Evolutionary conservation across 1,140 invertebrate species (phyloP), one percentile per base, ranked within the genome.

Genomic region (Heliothis subflexa): DNA sequence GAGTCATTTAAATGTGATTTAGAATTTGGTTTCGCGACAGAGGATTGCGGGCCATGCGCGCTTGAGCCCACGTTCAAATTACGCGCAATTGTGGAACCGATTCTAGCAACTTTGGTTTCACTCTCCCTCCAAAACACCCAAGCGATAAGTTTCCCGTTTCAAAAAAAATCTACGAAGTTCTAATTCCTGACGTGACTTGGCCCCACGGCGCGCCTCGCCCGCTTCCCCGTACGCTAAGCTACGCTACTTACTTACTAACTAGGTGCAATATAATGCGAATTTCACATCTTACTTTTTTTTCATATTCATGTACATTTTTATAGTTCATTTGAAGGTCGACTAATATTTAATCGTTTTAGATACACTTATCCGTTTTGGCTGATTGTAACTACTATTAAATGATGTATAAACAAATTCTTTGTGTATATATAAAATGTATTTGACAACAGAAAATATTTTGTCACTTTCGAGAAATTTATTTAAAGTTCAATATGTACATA

Each of bases 1-100:
- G 83, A n/a, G 61, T 90, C 88, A 89, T 88, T 91, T 89, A 88
- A 89, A 86, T 88, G 90, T 91, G 89, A 93, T 93, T 93, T 93
- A 93, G 91, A 93, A 93, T 93, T 92, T 93, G 90, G 90, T 93
- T 93, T 86, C 89, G 81, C 88, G 80, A 25, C 57, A 72, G 79
- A 87, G 84, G 85, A 84, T 78, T 84, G 59, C 81, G 79, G 88
- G 83, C 88, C 81, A 83, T 70, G 75, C 80, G 74, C 78, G 82
- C 77, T 52, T 47, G 49, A 55, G 62, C 14, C 14, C 21, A 28
- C 7, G 3, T 59, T 11, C 18, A 25, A 14, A 11, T n/a, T 57
- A 12, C 11, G 7, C 5, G 13, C 55, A 0, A 11, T 25, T 25
- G 18, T 21, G 2, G 12, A 9, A 7, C 4, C 16, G 25, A 54